Conservation (phyloP, 2,797 vertebrate species). For the Mus caroli region DNA sequence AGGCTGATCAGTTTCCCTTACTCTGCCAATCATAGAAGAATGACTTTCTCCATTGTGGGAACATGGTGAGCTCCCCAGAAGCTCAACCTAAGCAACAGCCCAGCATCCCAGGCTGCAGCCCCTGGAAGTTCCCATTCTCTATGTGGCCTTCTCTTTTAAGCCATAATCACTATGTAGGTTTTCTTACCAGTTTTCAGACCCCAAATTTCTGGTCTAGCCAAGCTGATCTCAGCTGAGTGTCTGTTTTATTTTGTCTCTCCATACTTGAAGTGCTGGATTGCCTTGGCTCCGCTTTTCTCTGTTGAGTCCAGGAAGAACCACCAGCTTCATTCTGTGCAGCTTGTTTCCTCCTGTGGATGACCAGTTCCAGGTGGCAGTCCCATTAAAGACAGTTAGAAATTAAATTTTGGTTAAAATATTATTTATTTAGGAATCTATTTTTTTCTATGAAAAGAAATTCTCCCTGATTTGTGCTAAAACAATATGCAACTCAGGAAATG, state of each 20-base stretch:
- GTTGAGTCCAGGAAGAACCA: neutral
- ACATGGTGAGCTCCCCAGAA: neutral
- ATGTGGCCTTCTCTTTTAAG: neutral
- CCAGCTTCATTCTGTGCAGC: neutral
- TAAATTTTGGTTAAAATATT: neutral
- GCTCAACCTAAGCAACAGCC: neutral
- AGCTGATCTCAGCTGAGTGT: neutral
- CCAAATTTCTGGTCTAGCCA: neutral
- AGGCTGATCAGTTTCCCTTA: neutral
- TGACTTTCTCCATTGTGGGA: neutral
- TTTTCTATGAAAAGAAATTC: conserved; percentile 27
- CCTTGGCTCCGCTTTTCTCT: neutral
- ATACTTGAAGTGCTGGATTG: neutral
- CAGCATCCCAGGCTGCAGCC: too few relatives aligned
- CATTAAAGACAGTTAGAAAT: neutral
- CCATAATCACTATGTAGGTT: neutral
- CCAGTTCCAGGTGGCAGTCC: neutral
- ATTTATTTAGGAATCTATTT: neutral
- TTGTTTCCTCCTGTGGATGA: neutral
- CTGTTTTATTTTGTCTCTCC: neutral
- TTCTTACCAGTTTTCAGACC: neutral
- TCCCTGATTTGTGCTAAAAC: neutral
- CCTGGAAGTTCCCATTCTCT: neutral
- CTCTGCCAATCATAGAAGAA: neutral
- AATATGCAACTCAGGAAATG: neutral